Evolutionary conservation across 1,140 invertebrate species (phyloP), one percentile per base, ranked within the genome.

Genomic region (Prorops nasuta): DNA sequence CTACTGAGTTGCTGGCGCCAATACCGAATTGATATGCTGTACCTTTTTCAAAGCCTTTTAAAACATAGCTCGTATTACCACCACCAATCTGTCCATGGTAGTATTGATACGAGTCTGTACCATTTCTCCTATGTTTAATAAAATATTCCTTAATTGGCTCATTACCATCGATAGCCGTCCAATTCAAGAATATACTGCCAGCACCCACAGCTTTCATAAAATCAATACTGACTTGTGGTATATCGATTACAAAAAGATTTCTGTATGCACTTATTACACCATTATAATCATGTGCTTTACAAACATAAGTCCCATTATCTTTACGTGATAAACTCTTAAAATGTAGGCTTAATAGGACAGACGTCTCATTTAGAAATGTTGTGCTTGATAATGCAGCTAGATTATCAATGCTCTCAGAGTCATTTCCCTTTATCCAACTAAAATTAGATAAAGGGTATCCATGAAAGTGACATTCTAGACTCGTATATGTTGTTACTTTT

Each of bases 161-260:
- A 66, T 92, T 92, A 51, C 88, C 88, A 49, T 88, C 82, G 43
- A 86, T 82, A 0, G 90, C 76, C 0, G 90, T 92, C 90, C 90
- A 93, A 69, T 92, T 92, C 0, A 92, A 61, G 67, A 83, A 93
- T 37, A 93, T 84, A 68, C 86, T 84, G 10, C 80, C 79, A 10
- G 83, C 81, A 18, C 87, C 88, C 4, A 92, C 86, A 0, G 87
- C 83, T 69, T 88, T 90, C 1, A 88, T 83, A 43, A 83, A 84
- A 63, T 89, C 86, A 47, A 91, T 83, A 41, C 77, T 80, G 0
- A 91, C 80, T 64, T 84, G 81, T 2, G 90, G 90, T 53, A 81
- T 79, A 56, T 89, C 87, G 59, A 84, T 78, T 1, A 90, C 82
- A 46, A 86, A 79, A 1, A 89, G 67, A 10, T 81, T 77, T 4